phyloP scores from a whole-genome alignment of 2,797 vertebrate species.

The Galago senegalensis region DNA sequence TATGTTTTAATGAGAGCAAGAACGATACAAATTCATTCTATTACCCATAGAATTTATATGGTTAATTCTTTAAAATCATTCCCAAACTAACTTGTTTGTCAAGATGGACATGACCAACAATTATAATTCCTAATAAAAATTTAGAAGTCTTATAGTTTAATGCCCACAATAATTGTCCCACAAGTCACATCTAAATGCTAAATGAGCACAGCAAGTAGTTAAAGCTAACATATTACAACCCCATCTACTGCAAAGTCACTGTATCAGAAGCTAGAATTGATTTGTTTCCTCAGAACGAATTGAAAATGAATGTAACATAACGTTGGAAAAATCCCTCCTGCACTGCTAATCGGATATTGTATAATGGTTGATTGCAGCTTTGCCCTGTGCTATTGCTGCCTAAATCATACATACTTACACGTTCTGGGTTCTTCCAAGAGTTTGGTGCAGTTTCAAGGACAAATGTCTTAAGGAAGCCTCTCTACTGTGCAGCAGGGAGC shows the following conservation, averaged over 20 bases:
- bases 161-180: conserved; percentile 83
- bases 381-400: conserved; percentile 89
- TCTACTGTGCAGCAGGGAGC: conserved; percentile 92
- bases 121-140: conserved; percentile 85
- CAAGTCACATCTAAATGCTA: conserved; percentile 76
- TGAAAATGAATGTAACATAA: conserved; percentile 91
- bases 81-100: conserved; percentile 86
- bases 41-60: conserved; percentile 85
- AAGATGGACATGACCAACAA: conserved; percentile 84
- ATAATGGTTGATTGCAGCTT: conserved; percentile 89
- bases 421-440: conserved; percentile 98
- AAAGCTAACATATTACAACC: conserved; percentile 90
- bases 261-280: conserved; percentile 92
- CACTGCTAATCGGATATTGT: conserved; percentile 87
- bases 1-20: conserved; percentile 83
- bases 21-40: conserved; percentile 77
- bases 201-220: conserved; percentile 90
- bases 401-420: conserved; percentile 96
- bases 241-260: conserved; percentile 92
- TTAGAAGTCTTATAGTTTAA: conserved; percentile 87
- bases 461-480: conserved; percentile 95
- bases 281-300: conserved; percentile 90
- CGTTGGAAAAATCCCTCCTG: conserved; percentile 85
- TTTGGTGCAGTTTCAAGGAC: conserved; percentile 99
- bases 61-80: conserved; percentile 82